Percentiles rank a stretch among this genome's conserved stretches.
Evolutionary conservation across 2,113 vertebrate species (phyloP).

Genomic region (Sisor rabdophorus): DNA sequence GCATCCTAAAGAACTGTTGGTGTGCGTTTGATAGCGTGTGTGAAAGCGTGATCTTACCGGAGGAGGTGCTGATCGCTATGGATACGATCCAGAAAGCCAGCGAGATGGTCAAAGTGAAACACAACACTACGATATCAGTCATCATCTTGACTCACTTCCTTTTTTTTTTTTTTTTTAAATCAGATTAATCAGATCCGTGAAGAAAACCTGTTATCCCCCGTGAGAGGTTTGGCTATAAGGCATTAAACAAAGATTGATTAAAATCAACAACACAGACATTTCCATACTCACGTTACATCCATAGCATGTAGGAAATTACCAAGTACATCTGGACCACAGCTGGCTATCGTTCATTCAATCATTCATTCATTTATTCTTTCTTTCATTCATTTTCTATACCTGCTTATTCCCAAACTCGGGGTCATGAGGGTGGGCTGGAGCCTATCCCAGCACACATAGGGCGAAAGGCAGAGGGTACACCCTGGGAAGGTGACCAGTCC

Average conservation of each 20-base stretch:
- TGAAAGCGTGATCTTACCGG: constrained; percentile 70
- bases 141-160: constrained; percentile 84
- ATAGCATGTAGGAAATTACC: no score
- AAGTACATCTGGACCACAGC: not conserved
- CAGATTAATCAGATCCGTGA: constrained; percentile 56
- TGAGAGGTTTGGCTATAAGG: constrained; percentile 12
- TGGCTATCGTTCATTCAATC: not conserved
- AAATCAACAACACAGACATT: not conserved
- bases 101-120: constrained; percentile 82
- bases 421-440: no score
- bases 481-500: no score
- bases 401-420: no score
- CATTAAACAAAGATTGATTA: not conserved
- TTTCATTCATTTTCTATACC: no score
- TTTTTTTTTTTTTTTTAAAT: constrained; percentile 62
- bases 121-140: constrained; percentile 82
- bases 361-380: no score
- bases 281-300: not conserved
- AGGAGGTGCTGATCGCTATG: constrained; percentile 80
- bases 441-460: no score
- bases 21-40: not conserved
- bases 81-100: constrained; percentile 89
- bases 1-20: not conserved
- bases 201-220: constrained; percentile 24
- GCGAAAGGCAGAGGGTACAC: no score